These are phyloP conservation scores for Ephestia elutella DNA, from an alignment of 1,140 invertebrate genomes.

Conservation along the genomic window DNA sequence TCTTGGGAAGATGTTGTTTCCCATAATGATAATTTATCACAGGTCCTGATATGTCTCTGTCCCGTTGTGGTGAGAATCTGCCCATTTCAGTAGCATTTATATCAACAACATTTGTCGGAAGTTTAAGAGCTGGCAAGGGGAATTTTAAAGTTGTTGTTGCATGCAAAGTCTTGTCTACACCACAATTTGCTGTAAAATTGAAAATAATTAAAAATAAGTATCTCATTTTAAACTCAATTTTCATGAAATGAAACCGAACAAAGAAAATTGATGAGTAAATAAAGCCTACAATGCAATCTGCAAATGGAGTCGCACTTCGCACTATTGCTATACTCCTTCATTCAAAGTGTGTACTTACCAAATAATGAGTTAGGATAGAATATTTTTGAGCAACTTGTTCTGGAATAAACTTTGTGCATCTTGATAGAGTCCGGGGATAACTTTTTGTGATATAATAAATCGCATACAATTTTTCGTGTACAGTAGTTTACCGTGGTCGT, in stretches of 20 bases:
- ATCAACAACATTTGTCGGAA: slow-evolving; percentile 73
- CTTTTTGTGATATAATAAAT: too few relatives aligned
- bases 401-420: slow-evolving; percentile 36
- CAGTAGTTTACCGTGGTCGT: too few relatives aligned
- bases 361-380: slow-evolving; percentile 27
- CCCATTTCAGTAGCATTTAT: slow-evolving; percentile 77
- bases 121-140: slow-evolving; percentile 57
- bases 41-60: slow-evolving; percentile 76
- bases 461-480: too few relatives aligned
- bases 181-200: slow-evolving; percentile 19
- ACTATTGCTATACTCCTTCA: too few relatives aligned
- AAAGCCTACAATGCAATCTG: background rate
- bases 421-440: slow-evolving; percentile 1
- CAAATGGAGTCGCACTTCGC: background rate
- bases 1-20: slow-evolving; percentile 30
- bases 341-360: slow-evolving; percentile 23
- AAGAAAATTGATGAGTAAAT: background rate
- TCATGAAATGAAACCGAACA: background rate
- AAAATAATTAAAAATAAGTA: slow-evolving; percentile 4
- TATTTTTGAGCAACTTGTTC: slow-evolving; percentile 21
- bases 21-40: slow-evolving; percentile 68
- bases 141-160: slow-evolving; percentile 44
- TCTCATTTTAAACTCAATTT: background rate
- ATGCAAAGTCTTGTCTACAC: slow-evolving; percentile 49
- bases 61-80: slow-evolving; percentile 77